Evolutionary conservation across 2,113 vertebrate genomes (phyloP).

Genomic region (Myotis lucifugus): DNA sequence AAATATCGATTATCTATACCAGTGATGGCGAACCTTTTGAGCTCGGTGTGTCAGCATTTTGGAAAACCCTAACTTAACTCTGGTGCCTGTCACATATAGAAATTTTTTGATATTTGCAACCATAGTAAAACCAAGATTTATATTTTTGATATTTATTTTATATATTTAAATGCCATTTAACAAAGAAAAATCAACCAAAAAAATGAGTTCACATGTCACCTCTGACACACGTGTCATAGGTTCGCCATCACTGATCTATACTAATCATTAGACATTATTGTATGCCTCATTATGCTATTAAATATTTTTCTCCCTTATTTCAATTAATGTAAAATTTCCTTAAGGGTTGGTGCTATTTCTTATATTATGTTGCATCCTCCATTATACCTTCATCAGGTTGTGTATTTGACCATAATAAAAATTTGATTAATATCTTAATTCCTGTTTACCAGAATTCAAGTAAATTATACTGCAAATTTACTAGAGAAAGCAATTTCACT

Average conservation of each 20-base stretch:
- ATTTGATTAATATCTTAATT: background rate
- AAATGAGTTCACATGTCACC: too few relatives aligned
- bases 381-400: background rate
- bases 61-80: too few relatives aligned
- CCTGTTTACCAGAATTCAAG: background rate
- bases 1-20: background rate
- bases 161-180: too few relatives aligned
- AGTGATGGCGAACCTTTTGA: too few relatives aligned
- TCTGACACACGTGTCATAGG: too few relatives aligned
- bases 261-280: background rate
- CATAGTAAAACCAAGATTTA: too few relatives aligned
- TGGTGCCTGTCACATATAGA: too few relatives aligned
- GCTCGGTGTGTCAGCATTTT: too few relatives aligned
- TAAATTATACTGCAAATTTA: background rate
- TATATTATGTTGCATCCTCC: background rate
- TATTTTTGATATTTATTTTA: too few relatives aligned
- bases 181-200: too few relatives aligned
- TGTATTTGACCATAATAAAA: background rate
- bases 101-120: too few relatives aligned
- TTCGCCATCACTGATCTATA: background rate
- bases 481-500: background rate
- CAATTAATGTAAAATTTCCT: background rate
- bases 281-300: background rate
- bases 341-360: background rate
- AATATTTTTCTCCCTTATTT: slow-evolving; percentile 33